Evolutionary conservation across 1,140 invertebrate genomes (phyloP).

Genomic region (Drosophila virilis): DNA sequence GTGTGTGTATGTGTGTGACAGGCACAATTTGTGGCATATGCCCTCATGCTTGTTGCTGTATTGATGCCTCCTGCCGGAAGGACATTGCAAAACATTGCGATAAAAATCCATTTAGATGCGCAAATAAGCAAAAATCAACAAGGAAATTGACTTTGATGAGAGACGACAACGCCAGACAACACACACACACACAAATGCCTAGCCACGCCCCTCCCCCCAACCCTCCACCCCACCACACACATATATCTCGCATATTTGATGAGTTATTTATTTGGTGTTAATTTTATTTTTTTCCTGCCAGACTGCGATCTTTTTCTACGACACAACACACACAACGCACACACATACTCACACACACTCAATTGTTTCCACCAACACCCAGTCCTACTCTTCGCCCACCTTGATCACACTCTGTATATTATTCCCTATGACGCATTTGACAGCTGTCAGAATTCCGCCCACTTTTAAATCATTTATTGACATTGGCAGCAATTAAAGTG

Average conservation of each 20-base stretch:
- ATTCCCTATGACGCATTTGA: slow-evolving; percentile 47
- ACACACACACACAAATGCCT: slow-evolving; percentile 1
- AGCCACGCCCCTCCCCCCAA: neutral
- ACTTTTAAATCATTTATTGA: slow-evolving; percentile 70
- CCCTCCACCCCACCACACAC: neutral
- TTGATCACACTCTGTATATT: neutral
- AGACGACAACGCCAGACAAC: slow-evolving; percentile 27
- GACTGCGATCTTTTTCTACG: slow-evolving; percentile 4
- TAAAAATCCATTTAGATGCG: slow-evolving; percentile 81
- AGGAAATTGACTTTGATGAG: slow-evolving; percentile 79
- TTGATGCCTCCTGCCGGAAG: slow-evolving; percentile 69
- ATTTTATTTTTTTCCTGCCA: slow-evolving; percentile 22
- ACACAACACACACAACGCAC: neutral
- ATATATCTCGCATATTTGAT: slow-evolving; percentile 23
- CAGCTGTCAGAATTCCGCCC: slow-evolving; percentile 69
- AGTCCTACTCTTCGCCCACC: neutral
- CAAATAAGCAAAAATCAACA: slow-evolving; percentile 82
- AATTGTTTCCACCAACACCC: slow-evolving; percentile 32
- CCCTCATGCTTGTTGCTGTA: slow-evolving; percentile 22
- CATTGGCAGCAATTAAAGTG: slow-evolving; percentile 75
- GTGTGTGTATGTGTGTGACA: slow-evolving; percentile 18
- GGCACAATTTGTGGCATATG: slow-evolving; percentile 39
- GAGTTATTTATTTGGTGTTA: slow-evolving; percentile 48
- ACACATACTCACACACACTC: neutral
- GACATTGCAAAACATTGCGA: slow-evolving; percentile 79